Evolutionary conservation across 2,888 invertebrate genomes (phyloP).

Genomic region (Drosophila eohydei): DNA sequence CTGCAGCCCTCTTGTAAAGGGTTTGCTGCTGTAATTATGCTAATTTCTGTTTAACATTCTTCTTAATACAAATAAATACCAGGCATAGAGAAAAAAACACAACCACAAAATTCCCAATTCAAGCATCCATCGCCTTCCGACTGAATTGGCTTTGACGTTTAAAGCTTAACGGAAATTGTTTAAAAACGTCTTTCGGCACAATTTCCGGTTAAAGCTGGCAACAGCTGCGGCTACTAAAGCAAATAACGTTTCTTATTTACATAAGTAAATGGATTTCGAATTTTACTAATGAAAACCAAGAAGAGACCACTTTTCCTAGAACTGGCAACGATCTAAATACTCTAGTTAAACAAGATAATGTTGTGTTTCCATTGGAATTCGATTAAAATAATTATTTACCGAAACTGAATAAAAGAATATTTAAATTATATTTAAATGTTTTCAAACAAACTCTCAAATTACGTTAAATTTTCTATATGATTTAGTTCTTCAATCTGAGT

Average conservation of each 20-base stretch:
- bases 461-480: not conserved
- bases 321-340: not conserved
- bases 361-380: not conserved
- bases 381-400: not conserved
- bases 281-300: not conserved
- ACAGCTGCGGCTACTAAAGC: constrained; percentile 15
- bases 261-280: constrained; percentile 29
- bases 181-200: constrained; percentile 19
- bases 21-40: constrained; percentile 69
- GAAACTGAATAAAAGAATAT: not conserved
- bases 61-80: constrained; percentile 42
- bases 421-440: not conserved
- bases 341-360: not conserved
- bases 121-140: constrained; percentile 10
- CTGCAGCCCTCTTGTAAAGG: constrained; percentile 42
- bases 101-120: constrained; percentile 4
- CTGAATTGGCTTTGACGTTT: constrained; percentile 14
- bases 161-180: constrained; percentile 34
- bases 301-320: not conserved
- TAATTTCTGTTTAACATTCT: constrained; percentile 65
- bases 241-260: constrained; percentile 18
- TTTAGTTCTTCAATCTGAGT: not conserved
- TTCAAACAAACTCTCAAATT: not conserved
- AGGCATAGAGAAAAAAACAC: not conserved
- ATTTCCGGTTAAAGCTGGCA: constrained; percentile 21